Evolutionary conservation across 2,888 invertebrate genomes (phyloP).

Genomic region (Sphaeridia pumilis): DNA sequence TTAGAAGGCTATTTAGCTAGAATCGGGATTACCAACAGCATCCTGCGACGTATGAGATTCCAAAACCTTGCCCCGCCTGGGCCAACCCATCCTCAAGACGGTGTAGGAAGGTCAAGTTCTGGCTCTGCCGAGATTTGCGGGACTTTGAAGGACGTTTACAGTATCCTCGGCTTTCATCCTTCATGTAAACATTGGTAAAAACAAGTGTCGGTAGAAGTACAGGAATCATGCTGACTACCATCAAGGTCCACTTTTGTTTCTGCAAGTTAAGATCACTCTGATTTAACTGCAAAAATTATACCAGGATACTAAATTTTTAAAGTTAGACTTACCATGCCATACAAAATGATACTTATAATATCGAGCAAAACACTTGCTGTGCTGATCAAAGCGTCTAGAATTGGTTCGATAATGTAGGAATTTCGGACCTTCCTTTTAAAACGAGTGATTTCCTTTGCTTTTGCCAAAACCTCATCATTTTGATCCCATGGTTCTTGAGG

Average conservation of each 20-base stretch:
- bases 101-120: not conserved
- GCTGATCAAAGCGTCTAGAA: constrained; percentile 27
- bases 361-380: constrained; percentile 24
- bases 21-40: not conserved
- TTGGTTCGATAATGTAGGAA: constrained; percentile 22
- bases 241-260: constrained; percentile 20
- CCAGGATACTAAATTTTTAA: no score
- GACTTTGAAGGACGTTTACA: constrained; percentile 7
- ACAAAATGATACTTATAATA: constrained; percentile 20
- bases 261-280: not conserved
- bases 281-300: no score
- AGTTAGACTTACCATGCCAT: constrained; percentile 21
- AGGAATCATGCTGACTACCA: constrained; percentile 23
- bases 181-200: constrained; percentile 32
- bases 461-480: no score
- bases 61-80: not conserved
- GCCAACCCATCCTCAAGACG: not conserved
- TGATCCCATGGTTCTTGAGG: no score
- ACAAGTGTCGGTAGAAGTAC: constrained; percentile 30
- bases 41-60: not conserved
- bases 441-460: no score
- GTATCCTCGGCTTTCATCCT: constrained; percentile 19
- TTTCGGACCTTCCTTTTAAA: constrained; percentile 19
- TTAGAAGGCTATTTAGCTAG: not conserved
- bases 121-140: not conserved